Evolutionary conservation across 1,140 invertebrate species (phyloP), one percentile per base, ranked within the genome.

Genomic region (Drosophila albomicans): DNA sequence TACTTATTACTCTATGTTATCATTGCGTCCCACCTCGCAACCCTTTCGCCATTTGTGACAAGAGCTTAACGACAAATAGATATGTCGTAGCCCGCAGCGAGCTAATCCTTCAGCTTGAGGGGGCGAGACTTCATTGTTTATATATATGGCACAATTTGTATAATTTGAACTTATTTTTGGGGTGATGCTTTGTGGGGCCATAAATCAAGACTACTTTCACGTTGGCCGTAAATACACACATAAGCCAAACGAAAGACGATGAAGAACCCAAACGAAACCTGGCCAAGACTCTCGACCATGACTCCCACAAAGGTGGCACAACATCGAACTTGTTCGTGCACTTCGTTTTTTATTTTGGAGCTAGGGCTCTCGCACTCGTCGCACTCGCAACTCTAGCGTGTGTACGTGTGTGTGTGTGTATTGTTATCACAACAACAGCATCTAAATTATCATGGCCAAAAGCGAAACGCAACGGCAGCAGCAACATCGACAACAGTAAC

Each of bases 311-410:
- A 32, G 28, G 13, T 25, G 52, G 75, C 80, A 11, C 54, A 79
- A 84, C 81, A 80, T 87, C 82, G 75, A 86, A 86, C 82, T 78
- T 87, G 82, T 86, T 86, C 45, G 82, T 75, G 78, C 58, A 57
- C 16, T 54, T 54, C 8, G 16, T 52, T 30, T 30, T 32, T 32
- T 28, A 5, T 45, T 48, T 46, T 61, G 15, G 58, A 45, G 38
- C 46, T 52, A 63, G 58, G 35, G 65, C 51, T 45, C 43, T 25
- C 28, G 58, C 30, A 45, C 41, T 35, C 13, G 45, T 13, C 20
- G 20, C 20, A 20, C 20, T 25, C 20, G 4, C 20, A 25, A 43
- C 30, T 58, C 13, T 30, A 15, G 56, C 56, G 48, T 68, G 71
- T 64, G 20, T 57, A 35, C 38, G 58, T 63, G 13, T 20, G 1